phyloP scores from a whole-genome alignment of 2,113 vertebrate genomes.

The Rhea pennata region DNA sequence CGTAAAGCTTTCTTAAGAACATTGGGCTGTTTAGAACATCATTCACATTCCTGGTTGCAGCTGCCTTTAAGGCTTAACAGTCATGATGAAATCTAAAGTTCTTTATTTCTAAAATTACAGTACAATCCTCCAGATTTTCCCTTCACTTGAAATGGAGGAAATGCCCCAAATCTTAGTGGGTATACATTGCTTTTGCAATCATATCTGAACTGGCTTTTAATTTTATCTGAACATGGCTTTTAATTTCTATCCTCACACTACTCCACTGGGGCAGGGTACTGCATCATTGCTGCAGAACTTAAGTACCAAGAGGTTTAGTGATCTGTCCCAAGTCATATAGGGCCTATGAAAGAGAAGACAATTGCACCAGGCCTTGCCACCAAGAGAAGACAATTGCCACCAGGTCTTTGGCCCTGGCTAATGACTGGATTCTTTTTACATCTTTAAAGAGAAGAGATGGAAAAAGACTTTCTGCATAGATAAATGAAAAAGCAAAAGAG shows the following conservation, averaged over 20 bases:
- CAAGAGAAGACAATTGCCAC: neutral
- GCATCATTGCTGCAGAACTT: neutral
- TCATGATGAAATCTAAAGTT: neutral
- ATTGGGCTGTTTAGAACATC: neutral
- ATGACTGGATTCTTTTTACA: neutral
- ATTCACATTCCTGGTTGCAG: neutral
- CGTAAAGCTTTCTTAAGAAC: neutral
- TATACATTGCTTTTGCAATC: neutral
- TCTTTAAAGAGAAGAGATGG: neutral
- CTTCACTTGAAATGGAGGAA: neutral
- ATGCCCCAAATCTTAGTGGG: neutral
- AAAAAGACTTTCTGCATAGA: neutral
- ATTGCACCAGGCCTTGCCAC: neutral
- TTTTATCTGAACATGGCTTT: too few relatives aligned
- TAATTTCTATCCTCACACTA: neutral
- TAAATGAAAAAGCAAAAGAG: neutral
- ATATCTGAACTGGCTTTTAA: too few relatives aligned
- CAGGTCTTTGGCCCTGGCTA: neutral
- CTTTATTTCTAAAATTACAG: neutral
- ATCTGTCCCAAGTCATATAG: neutral
- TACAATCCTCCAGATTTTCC: neutral
- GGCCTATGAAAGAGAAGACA: neutral
- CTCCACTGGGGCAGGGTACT: fast-evolving
- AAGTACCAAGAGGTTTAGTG: neutral
- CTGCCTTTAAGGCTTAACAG: neutral